These are phyloP conservation scores for Danio tinwini DNA, from an alignment of 2,797 vertebrate species.

Conservation along the genomic window DNA sequence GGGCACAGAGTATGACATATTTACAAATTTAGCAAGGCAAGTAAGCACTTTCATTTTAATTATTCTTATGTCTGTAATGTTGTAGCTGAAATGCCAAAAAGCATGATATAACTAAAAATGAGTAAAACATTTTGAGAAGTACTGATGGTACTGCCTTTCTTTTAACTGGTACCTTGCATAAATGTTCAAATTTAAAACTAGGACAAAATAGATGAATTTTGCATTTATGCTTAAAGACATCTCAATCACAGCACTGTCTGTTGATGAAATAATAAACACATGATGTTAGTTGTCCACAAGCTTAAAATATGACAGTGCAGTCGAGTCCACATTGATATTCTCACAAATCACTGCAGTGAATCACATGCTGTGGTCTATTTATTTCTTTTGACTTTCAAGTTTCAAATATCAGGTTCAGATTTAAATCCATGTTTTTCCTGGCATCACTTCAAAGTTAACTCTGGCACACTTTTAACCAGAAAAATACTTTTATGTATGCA, in stretches of 20 bases:
- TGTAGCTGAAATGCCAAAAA: neutral
- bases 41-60: neutral
- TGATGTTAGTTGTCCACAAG: neutral
- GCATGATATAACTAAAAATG: neutral
- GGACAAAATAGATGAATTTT: neutral
- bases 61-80: neutral
- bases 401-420: conserved; percentile 60
- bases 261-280: conserved; percentile 8
- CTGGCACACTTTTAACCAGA: conserved; percentile 17
- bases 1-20: conserved; percentile 70
- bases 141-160: neutral
- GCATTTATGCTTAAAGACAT: neutral
- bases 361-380: conserved; percentile 67
- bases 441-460: conserved; percentile 1
- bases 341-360: conserved; percentile 30
- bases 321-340: conserved; percentile 49
- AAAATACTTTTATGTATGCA: neutral
- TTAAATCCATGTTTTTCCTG: conserved; percentile 38
- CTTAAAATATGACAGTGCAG: conserved; percentile 19
- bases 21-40: conserved; percentile 73
- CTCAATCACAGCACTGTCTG: neutral
- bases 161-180: neutral
- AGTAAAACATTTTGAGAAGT: neutral
- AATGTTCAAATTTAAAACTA: neutral
- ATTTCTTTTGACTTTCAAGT: conserved; percentile 60